Evolutionary conservation across 2,113 vertebrate species (phyloP), one percentile per base, ranked within the genome.

Genomic region (Hippocampus mohnikei): DNA sequence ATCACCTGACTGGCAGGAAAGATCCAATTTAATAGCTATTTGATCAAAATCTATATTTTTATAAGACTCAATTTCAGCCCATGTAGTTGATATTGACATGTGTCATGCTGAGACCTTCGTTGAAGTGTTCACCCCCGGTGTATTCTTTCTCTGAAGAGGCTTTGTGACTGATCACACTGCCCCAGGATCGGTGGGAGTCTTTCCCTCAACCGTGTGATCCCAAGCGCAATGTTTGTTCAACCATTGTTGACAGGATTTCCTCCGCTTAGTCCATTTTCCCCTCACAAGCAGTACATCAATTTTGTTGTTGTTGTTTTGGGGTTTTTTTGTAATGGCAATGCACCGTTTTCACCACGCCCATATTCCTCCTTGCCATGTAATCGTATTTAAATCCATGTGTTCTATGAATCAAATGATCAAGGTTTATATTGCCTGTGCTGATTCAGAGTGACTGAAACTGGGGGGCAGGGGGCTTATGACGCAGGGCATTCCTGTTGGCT

Each of bases 231-330:
- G 81, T 90, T 88, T 89, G 80, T 85, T 83, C 82, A 75, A 53
- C 72, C 81, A 79, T 81, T 87, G 83, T 84, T 82, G 77, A 82
- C 83, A 87, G 87, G 86, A 90, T 91, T 90, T 90, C 88, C 86
- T 88, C 80, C 81, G 66, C 25, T 80, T 73, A 76, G 53, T 70
- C 29, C 46, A 8, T 73, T 78, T 69, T 67, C 72, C 72, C 70
- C 65, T 50, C 25, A 66, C 73, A 33, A 48, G 16, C 3, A 74
- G 67, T 70, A 64, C 59, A 21, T 33, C 33, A 21, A 25, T 53
- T n/a, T 33, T 33, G 29, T 53, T 53, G 3, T 20, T 55, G n/a
- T n/a, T 55, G 53, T 56, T 10, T 23, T 33, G 29, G 29, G 0
- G 5, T 50, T 50, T 50, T 50, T 18, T 21, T 55, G 18, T 53